Evolutionary conservation across 2,888 invertebrate genomes (phyloP).

Genomic region (Polyommatus iphigenia): DNA sequence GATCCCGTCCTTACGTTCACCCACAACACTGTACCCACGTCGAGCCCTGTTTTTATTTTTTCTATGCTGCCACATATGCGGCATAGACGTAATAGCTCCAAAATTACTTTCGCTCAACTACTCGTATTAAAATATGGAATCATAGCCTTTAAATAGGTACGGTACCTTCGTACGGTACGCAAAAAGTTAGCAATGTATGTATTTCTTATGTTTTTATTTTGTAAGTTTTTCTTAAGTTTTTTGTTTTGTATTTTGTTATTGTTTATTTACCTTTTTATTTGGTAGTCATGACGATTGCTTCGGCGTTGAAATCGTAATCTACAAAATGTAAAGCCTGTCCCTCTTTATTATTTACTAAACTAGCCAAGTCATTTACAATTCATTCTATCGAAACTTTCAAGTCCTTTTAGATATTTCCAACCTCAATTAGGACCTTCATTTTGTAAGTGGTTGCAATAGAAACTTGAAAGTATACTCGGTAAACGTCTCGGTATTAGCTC

Average conservation of each 20-base stretch:
- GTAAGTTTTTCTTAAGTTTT: background rate
- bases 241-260: background rate
- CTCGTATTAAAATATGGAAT: background rate
- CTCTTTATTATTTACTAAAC: background rate
- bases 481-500: conserved; percentile 6
- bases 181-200: background rate
- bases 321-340: background rate
- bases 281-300: background rate
- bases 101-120: background rate
- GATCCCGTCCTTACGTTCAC: conserved; percentile 60
- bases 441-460: conserved; percentile 21
- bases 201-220: background rate
- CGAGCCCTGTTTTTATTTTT: conserved; percentile 61
- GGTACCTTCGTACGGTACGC: too few species aligned
- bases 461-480: conserved; percentile 13
- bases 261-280: background rate
- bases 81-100: conserved; percentile 9
- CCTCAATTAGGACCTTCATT: conserved; percentile 21
- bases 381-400: conserved; percentile 3
- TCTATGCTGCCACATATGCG: conserved; percentile 40
- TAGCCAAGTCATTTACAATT: background rate
- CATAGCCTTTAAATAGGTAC: background rate
- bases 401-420: background rate
- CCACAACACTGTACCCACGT: conserved; percentile 45
- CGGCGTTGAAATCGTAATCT: background rate